Evolutionary conservation across 2,113 vertebrate species (phyloP), one percentile per base, ranked within the genome.

Genomic region (Oncorhynchus gorbuscha): DNA sequence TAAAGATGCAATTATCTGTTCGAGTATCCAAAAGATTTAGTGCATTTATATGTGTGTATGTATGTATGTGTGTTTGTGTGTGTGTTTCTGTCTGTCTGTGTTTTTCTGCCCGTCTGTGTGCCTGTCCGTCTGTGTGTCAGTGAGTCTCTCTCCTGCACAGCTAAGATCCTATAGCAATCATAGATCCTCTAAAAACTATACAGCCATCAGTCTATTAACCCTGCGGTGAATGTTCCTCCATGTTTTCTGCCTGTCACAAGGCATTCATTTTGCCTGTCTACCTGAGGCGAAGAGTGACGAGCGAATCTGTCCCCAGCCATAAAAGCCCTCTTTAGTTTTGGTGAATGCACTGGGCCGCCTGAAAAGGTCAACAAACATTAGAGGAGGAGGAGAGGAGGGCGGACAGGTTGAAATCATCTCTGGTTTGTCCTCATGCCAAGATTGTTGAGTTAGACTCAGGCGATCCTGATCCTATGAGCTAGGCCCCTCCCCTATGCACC

Each of bases 361-460:
- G 78, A 85, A 87, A 89, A 87, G 85, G 87, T 88, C 87, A 88
- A 72, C 75, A 88, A 77, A 87, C 81, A 87, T 83, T 82, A 87
- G 69, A 73, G 73, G 79, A 86, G 76, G 9, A 22, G 59, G 59
- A 22, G 59, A 62, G n/a, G 59, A 16, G n/a, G 3, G n/a, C 3
- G n/a, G 73, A 74, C 77, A 78, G 86, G 72, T 87, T 86, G 32
- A 70, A 76, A 82, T 81, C 75, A 77, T 82, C 74, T 78, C 35
- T 22, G 28, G 67, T 79, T 81, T 74, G 65, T 83, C 24, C 71
- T 28, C 28, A 59, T 22, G 71, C 35, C 65, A 49, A 14, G 26
- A 11, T 62, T 5, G 12, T 59, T 67, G 24, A 67, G 3, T 22
- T 22, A n/a, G 2, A 62, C 59, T 62, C 20, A 62, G 59, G 18